Base-by-base conservation (phyloP, 2,113 vertebrate species). In the Etheostoma spectabile region DNA sequence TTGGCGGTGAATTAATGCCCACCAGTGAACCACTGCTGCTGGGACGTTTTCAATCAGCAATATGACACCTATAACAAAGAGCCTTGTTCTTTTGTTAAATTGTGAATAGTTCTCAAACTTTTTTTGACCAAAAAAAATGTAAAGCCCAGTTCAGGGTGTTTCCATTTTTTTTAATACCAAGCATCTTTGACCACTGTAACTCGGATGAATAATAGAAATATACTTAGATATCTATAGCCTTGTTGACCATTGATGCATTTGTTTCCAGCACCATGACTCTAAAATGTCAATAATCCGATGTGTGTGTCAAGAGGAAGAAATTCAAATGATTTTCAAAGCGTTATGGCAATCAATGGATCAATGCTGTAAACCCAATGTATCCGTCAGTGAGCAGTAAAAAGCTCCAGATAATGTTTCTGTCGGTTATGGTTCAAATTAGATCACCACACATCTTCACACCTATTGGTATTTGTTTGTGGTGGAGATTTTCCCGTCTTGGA, bases 1-100 rank as follows among this genome's bases (percentile, higher is more conserved):
- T n/a, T 42, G 82, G 27, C 71, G 86, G 67, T 69, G 60, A 77
- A 70, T 83, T 83, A 77, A 77, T 30, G 48, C 35, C 33, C 51
- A 30, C 46, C 11, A 30, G 61, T 65, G 57, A 83, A 79, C 65
- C 56, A 65, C 71, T 79, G 53, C 76, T 35, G 52, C 69, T 62
- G 30, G 12, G 53, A 35, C 68, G 63, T 64, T 48, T 48, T 78
- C 38, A 68, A 45, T 65, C 61, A 51, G 42, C 11, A 16, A 61
- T 59, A 14, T 67, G 53, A 85, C 68, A 66, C 53, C 11, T 75
- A 15, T 13, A 52, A 64, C 24, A 52, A 45, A 68, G 19, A 61
- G 30, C 14, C 27, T 35, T 42, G 30, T 42, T 59, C 46, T 82
- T 79, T 77, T 73, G 49, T 65, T 66, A 51, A 67, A 77, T n/a